phyloP scores from a whole-genome alignment of 2,113 vertebrate species.

The Ptychochromis oligacanthus region DNA sequence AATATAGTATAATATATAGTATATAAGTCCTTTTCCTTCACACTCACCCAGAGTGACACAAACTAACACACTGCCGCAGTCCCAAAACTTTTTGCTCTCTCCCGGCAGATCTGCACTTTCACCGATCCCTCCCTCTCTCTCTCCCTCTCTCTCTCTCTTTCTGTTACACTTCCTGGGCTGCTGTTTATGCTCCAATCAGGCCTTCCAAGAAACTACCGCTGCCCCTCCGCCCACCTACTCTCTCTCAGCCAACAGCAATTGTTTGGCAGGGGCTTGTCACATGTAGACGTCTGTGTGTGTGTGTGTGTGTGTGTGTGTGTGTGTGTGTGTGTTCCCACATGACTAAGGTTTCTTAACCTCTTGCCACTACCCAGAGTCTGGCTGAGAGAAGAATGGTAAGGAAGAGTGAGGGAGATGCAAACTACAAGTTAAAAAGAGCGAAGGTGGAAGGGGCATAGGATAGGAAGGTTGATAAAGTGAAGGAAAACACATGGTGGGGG shows the following conservation, averaged over 20 bases:
- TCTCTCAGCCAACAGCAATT: constrained; percentile 67
- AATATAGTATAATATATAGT: no score
- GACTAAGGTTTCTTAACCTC: constrained; percentile 59
- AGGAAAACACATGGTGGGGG: constrained; percentile 35
- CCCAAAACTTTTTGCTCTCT: constrained; percentile 73
- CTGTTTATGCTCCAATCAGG: constrained; percentile 80
- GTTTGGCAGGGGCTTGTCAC: constrained; percentile 71
- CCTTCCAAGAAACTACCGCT: constrained; percentile 62
- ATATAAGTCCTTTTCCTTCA: no score
- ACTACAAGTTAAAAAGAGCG: neutral
- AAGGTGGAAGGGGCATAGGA: constrained; percentile 8
- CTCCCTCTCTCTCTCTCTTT: constrained; percentile 48
- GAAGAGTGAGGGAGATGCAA: neutral
- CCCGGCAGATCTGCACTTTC: constrained; percentile 55
- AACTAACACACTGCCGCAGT: constrained; percentile 41
- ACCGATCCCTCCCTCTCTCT: constrained; percentile 39
- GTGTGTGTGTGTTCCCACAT: constrained; percentile 28
- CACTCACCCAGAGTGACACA: constrained; percentile 43
- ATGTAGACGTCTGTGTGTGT: constrained; percentile 44
- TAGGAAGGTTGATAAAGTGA: neutral
- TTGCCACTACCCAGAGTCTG: constrained; percentile 38
- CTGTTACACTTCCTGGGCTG: constrained; percentile 75
- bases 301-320: neutral
- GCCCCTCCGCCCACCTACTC: constrained; percentile 30
- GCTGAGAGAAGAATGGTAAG: no score